These are phyloP conservation scores for Harpagoxenus sublaevis DNA, from an alignment of 2,888 invertebrate genomes.

Conservation along the genomic window DNA sequence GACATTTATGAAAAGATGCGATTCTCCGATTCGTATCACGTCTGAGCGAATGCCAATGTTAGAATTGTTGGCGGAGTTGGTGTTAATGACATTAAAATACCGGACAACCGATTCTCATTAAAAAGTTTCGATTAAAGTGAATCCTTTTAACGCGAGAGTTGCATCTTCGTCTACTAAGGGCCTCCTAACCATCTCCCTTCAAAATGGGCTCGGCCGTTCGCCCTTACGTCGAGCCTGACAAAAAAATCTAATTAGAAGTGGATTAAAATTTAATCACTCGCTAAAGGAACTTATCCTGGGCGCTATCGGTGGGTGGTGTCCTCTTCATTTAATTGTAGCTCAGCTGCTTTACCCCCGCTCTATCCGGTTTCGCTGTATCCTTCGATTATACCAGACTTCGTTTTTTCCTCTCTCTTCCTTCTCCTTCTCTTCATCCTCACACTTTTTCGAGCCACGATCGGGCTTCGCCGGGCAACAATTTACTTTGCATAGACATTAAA, in stretches of 20 bases:
- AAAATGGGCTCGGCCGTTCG: constrained; percentile 61
- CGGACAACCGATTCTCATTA: constrained; percentile 82
- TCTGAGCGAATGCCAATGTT: constrained; percentile 31
- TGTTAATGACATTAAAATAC: constrained; percentile 82
- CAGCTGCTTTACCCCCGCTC: constrained; percentile 60
- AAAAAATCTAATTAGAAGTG: constrained; percentile 84
- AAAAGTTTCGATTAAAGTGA: constrained; percentile 84
- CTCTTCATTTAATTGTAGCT: constrained; percentile 82
- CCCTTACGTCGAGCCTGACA: constrained; percentile 71
- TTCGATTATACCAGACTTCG: constrained; percentile 46
- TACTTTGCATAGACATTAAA: constrained; percentile 78
- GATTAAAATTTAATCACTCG: constrained; percentile 84
- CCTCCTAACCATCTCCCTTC: constrained; percentile 56
- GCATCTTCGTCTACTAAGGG: constrained; percentile 35
- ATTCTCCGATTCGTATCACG: constrained; percentile 47
- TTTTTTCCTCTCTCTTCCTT: constrained; percentile 51
- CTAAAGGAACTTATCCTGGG: constrained; percentile 81
- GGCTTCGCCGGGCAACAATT: constrained; percentile 71
- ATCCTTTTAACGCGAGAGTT: constrained; percentile 78
- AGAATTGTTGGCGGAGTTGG: constrained; percentile 53
- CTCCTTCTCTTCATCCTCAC: constrained; percentile 31
- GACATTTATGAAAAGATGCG: constrained; percentile 16
- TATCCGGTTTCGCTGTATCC: constrained; percentile 58
- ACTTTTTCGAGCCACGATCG: constrained; percentile 63
- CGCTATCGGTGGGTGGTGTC: constrained; percentile 80